These are phyloP conservation scores for Gisinianus flammeolus DNA, from an alignment of 2,888 invertebrate genomes.

Conservation along the genomic window DNA sequence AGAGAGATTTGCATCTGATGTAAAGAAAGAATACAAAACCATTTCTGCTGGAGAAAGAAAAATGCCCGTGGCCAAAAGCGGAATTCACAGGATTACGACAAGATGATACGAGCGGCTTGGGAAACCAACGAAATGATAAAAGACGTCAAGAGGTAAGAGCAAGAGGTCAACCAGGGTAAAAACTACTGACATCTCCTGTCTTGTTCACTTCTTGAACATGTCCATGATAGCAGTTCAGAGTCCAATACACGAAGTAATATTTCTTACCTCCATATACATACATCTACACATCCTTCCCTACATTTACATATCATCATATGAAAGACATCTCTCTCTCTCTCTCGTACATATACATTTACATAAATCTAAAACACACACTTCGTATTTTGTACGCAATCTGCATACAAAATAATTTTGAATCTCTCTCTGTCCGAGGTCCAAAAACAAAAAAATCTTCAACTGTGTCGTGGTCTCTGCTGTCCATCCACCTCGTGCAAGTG, in stretches of 20 bases:
- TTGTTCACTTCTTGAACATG: slow-evolving; percentile 24
- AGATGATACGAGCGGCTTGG: background rate
- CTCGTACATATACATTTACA: background rate
- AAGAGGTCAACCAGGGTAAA: slow-evolving; percentile 34
- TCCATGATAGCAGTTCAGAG: slow-evolving; percentile 9
- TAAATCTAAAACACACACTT: too few species aligned
- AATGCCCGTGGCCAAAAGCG: slow-evolving; percentile 16
- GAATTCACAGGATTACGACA: slow-evolving; percentile 3
- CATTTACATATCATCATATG: too few species aligned
- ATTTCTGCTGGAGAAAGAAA: slow-evolving; percentile 16
- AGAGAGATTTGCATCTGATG: too few species aligned
- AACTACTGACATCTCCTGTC: slow-evolving; percentile 24
- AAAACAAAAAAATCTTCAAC: slow-evolving; percentile 21
- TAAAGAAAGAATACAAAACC: too few species aligned
- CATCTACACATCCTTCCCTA: background rate
- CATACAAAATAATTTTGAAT: background rate
- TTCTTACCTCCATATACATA: too few species aligned
- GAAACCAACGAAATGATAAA: slow-evolving; percentile 27
- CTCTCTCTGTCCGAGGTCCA: background rate
- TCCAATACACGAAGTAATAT: background rate
- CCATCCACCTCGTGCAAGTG: background rate
- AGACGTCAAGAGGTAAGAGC: slow-evolving; percentile 16
- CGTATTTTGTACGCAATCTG: background rate
- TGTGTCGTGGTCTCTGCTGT: slow-evolving; percentile 4
- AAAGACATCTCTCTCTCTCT: background rate